Base-by-base conservation (phyloP, 30 jellyfish, hydroid and myxozoan species). In the Sanderia malayensis region DNA sequence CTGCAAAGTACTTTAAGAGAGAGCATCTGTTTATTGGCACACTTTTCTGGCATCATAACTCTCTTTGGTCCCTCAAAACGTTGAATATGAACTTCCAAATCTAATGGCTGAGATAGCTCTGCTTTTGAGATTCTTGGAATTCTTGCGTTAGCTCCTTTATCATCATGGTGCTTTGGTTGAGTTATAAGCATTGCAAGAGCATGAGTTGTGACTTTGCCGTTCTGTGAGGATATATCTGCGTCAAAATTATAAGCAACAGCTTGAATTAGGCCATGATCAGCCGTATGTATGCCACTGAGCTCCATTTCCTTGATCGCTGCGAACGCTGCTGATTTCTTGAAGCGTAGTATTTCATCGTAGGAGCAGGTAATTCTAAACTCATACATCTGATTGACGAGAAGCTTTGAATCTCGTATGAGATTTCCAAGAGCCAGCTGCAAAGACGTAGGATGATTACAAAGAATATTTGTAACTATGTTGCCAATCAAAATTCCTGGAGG, bases 191-290 rank as follows among this genome's bases (percentile, higher is more conserved):
- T 57, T 2, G 85, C 85, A 15, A 73, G 44, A 15, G 84, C 61
- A 58, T 73, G 85, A 2, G 83, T 73, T 28, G 17, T 8, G 10
- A 7, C 23, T n/a, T 45, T 4, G 7, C 80, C 83, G 45, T 71
- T 71, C 59, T 71, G 83, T 7, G 82, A n/a, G 8, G 83, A 71
- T 2, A 71, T 19, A 23, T 47, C 23, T 45, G 83, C 80, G 25
- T 71, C 79, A 52, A 44, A 71, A 25, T 71, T 71, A 57, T 71
- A 62, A 6, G 61, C 46, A 26, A 47, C 15, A 2, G 46, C 79
- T 32, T 71, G 83, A 18, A 71, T 26, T 4, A 71, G 52, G 6
- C 82, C 53, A 9, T 47, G 19, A 18, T 45, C 15, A 45, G 7
- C 67, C 8, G 9, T 7, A 6, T n/a, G 31, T n/a, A 4, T 20